Evolutionary conservation across 2,797 vertebrate species (phyloP), one percentile per base, ranked within the genome.

Genomic region (Neoniphon sammara): DNA sequence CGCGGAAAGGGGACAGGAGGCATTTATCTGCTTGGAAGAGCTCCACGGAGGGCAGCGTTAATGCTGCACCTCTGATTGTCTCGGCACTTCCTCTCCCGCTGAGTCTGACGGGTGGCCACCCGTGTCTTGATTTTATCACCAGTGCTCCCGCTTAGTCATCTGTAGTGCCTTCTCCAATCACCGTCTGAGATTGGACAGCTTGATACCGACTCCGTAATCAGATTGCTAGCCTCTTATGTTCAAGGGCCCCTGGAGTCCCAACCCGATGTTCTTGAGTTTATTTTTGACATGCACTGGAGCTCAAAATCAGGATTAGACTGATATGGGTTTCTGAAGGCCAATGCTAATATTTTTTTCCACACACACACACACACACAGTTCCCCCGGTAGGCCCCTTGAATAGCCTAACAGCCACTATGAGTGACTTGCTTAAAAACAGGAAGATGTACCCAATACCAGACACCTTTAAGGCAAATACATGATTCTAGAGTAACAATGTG

Each of bases 181-280:
- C 63, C 2, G 23, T 42, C 44, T 54, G 67, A 70, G 82, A 81
- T 71, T 57, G 57, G 65, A 75, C 78, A 73, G 82, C 80, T 66
- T 77, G 77, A 80, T 80, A 70, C 52, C 44, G 65, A 77, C 75
- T 75, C 23, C 5, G 78, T 80, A 83, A 85, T 88, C 83, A 79
- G 68, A 78, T 70, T 65, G n/a, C 49, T 56, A 56, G 23, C 57
- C 61, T 72, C 70, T 77, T 66, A 46, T 53, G 36, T 39, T 86
- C 60, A 31, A 74, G 42, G 68, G 34, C 57, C 12, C 21, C 3
- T 1, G 65, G 63, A 66, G 57, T 60, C 55, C 21, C 2, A 55
- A 63, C 4, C 56, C 64, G 49, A 30, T 71, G 70, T 69, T 53
- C 42, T 53, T 1, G 12, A 68, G 50, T 77, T 63, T 66, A 63